A percentile compares a stretch with the other conserved stretches of the same genome.
phyloP scores from a whole-genome alignment of 2,888 invertebrate species.

The Leucophenga montana region DNA sequence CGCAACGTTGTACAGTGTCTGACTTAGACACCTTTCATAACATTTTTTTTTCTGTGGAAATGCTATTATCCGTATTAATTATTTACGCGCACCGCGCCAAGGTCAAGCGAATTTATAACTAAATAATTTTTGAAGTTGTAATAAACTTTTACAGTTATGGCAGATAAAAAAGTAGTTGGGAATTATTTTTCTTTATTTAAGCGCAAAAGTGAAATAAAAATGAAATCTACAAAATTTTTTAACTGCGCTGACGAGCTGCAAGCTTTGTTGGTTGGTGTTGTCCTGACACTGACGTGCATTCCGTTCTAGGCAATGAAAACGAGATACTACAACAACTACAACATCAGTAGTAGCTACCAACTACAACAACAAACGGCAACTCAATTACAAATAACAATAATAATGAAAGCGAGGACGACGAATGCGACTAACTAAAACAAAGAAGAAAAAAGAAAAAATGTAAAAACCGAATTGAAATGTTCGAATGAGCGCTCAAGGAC shows the following conservation, averaged over 20 bases:
- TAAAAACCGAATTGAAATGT: slow-evolving; percentile 16
- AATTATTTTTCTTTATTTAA: too few relatives aligned
- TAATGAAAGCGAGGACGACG: background rate
- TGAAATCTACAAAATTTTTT: too few relatives aligned
- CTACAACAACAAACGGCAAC: too few relatives aligned
- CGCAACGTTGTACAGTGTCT: slow-evolving; percentile 48
- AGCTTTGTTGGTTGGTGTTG: too few relatives aligned
- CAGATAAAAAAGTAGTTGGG: background rate
- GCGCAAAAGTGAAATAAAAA: too few relatives aligned
- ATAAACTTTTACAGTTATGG: background rate
- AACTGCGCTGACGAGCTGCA: too few relatives aligned
- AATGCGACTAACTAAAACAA: background rate
- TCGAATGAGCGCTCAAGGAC: slow-evolving; percentile 36
- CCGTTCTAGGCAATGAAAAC: too few relatives aligned
- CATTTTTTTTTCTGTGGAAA: background rate
- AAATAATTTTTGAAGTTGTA: background rate
- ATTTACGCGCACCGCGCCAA: background rate
- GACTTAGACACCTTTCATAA: too few relatives aligned
- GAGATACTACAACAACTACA: too few relatives aligned
- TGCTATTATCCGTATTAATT: background rate
- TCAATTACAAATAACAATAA: too few relatives aligned
- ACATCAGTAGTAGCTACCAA: too few relatives aligned
- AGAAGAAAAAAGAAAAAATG: background rate
- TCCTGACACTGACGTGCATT: too few relatives aligned
- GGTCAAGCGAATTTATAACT: background rate